A percentile compares a stretch with the other conserved stretches of the same genome.
These are phyloP conservation scores for Neodontobutis hainanensis DNA, from an alignment of 2,113 vertebrate species.

Conservation along the genomic window DNA sequence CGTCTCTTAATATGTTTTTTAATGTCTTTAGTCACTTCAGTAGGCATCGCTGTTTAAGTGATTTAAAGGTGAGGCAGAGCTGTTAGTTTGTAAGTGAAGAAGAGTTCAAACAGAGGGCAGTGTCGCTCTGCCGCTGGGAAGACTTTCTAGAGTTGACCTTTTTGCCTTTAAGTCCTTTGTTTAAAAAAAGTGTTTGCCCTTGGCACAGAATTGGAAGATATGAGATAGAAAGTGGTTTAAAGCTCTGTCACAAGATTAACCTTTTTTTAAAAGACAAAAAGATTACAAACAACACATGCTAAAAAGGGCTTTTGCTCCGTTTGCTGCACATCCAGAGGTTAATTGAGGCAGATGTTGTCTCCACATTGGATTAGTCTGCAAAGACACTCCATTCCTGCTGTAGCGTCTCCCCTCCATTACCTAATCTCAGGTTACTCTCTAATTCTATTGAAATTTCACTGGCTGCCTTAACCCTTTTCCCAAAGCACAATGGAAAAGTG, in stretches of 20 bases:
- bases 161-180: conserved; percentile 28
- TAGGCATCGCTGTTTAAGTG: background rate
- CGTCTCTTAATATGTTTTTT: background rate
- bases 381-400: conserved; percentile 52
- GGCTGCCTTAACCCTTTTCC: conserved; percentile 2
- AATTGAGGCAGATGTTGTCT: conserved; percentile 46
- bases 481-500: conserved; percentile 32
- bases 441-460: conserved; percentile 50
- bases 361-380: conserved; percentile 49
- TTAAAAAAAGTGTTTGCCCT: conserved; percentile 4
- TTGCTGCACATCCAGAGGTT: conserved; percentile 41
- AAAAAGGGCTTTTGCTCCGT: conserved; percentile 1
- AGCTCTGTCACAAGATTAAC: background rate
- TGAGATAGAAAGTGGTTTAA: background rate
- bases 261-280: background rate
- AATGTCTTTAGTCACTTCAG: background rate
- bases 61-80: conserved; percentile 3
- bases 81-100: conserved; percentile 41
- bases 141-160: conserved; percentile 42
- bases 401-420: conserved; percentile 49
- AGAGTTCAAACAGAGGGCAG: conserved; percentile 60
- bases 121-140: conserved; percentile 32
- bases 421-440: conserved; percentile 49
- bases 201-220: background rate
- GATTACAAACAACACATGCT: background rate